Conservation (phyloP, 1,140 invertebrate genomes). For the Brachionus manjavacas region DNA sequence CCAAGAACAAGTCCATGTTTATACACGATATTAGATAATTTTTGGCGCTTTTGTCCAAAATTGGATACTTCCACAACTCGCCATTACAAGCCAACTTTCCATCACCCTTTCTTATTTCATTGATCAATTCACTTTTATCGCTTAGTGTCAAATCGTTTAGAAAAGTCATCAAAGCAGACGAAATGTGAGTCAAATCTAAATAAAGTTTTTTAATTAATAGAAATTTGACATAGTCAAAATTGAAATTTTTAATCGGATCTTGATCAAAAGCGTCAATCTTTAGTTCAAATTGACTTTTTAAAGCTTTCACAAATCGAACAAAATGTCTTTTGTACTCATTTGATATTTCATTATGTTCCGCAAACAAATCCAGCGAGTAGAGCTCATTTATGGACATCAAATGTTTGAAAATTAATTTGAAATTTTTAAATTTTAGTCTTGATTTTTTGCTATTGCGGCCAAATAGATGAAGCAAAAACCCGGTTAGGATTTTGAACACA, state of each 20-base stretch:
- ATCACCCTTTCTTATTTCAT: neutral
- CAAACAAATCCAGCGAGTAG: neutral
- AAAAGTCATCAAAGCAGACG: neutral
- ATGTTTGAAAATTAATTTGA: neutral
- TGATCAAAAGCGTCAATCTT: neutral
- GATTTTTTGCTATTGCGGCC: neutral
- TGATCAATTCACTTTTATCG: neutral
- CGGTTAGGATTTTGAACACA: neutral
- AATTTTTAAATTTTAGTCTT: conserved; percentile 1
- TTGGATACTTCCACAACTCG: neutral
- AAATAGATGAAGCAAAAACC: neutral
- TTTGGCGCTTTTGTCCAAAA: neutral
- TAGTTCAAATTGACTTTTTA: neutral
- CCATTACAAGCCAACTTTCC: neutral
- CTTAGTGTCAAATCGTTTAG: neutral
- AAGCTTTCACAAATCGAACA: neutral
- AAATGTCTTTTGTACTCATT: neutral
- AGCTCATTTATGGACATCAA: neutral
- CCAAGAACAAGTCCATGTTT: conserved; percentile 18
- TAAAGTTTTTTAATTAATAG: conserved; percentile 8
- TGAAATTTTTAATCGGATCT: neutral
- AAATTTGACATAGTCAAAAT: conserved; percentile 27
- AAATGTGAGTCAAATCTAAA: neutral
- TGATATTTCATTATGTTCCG: neutral
- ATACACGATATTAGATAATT: neutral